phyloP scores from a whole-genome alignment of 2,888 invertebrate species.

The Phytoseiulus persimilis region DNA sequence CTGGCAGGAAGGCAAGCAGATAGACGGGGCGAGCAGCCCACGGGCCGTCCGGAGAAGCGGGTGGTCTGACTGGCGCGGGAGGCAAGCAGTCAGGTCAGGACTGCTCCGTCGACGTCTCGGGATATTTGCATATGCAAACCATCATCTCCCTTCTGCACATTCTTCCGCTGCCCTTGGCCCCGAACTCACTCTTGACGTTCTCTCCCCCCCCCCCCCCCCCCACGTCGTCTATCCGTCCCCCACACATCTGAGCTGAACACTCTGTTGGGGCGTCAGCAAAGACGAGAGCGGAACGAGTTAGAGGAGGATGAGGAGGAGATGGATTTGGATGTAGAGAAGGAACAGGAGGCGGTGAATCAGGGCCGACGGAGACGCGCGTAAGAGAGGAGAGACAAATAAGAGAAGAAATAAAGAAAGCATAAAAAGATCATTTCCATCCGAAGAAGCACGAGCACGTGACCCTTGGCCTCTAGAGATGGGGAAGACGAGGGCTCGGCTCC shows the following conservation, averaged over 20 bases:
- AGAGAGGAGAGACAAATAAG: slow-evolving; percentile 7
- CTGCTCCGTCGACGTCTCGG: neutral
- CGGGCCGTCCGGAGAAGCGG: neutral
- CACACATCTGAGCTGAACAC: neutral
- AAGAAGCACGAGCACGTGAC: slow-evolving; percentile 6
- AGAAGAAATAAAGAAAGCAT: slow-evolving; percentile 21
- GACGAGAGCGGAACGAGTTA: too few species aligned
- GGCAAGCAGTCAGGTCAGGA: neutral
- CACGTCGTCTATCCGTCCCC: neutral
- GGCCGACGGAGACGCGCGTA: neutral
- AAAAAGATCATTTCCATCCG: slow-evolving; percentile 34
- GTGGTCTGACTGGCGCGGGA: neutral
- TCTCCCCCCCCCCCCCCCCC: neutral
- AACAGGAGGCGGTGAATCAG: neutral
- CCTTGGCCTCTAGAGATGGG: neutral
- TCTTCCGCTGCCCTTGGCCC: neutral
- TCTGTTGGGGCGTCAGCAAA: neutral
- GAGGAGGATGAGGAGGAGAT: neutral
- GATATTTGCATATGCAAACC: slow-evolving; percentile 38
- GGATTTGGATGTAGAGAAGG: neutral
- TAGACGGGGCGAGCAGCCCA: neutral
- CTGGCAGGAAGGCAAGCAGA: slow-evolving; percentile 5
- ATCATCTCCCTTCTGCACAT: slow-evolving; percentile 25
- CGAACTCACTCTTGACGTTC: neutral
- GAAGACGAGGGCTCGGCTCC: neutral